These are phyloP conservation scores for Galleria mellonella DNA, from an alignment of 1,140 invertebrate species.

Conservation along the genomic window DNA sequence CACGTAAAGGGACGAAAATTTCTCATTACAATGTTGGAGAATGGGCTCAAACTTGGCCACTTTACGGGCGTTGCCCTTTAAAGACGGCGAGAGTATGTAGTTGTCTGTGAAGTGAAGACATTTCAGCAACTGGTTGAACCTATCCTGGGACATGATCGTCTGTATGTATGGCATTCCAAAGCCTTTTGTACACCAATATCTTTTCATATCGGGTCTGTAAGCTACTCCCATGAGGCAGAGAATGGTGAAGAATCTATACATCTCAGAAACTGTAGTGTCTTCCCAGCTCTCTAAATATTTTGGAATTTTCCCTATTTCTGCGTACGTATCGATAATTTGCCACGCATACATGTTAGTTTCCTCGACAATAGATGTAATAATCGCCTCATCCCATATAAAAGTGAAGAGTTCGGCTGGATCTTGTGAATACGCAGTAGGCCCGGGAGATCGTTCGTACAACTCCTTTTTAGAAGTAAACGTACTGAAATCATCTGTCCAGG, in stretches of 20 bases:
- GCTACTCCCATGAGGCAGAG: slow-evolving; percentile 18
- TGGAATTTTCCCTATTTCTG: neutral
- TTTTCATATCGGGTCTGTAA: slow-evolving; percentile 9
- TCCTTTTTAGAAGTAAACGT: no score
- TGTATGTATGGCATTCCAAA: slow-evolving; percentile 21
- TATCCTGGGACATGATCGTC: slow-evolving; percentile 13
- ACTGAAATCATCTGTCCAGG: no score
- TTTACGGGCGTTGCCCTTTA: slow-evolving; percentile 8
- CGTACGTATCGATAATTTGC: slow-evolving; percentile 14
- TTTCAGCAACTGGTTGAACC: slow-evolving; percentile 10
- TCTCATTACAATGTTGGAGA: slow-evolving; percentile 22
- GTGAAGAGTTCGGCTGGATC: no score
- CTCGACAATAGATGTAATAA: slow-evolving; percentile 11
- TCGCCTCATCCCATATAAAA: slow-evolving; percentile 4
- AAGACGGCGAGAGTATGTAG: neutral
- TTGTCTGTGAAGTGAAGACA: slow-evolving; percentile 26
- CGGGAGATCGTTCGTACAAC: no score
- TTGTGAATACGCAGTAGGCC: no score
- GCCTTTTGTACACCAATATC: slow-evolving; percentile 16
- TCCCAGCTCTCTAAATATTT: slow-evolving; percentile 10
- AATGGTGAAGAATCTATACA: slow-evolving; percentile 19
- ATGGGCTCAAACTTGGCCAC: slow-evolving; percentile 18
- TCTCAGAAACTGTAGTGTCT: slow-evolving; percentile 13
- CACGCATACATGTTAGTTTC: slow-evolving; percentile 23
- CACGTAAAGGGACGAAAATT: slow-evolving; percentile 15